Base-by-base conservation (phyloP, 2,797 vertebrate genomes). In the Neopelma chrysocephalum region DNA sequence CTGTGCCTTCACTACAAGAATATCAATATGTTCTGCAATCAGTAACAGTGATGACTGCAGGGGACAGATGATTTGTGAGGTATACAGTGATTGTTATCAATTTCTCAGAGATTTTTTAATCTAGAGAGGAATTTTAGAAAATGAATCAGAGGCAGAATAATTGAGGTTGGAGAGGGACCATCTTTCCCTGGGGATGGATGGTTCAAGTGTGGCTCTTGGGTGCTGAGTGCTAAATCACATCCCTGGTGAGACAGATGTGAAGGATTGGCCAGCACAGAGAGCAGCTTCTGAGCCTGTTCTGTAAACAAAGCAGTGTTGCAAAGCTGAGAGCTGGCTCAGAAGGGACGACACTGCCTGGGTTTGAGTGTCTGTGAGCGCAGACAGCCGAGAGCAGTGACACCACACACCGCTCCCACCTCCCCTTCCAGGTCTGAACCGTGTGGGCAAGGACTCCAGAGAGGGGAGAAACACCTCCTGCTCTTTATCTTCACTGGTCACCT, bases 211-310 rank as follows among this genome's bases (percentile, higher is more conserved):
- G 57, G 92, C 80, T 90, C 70, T 57, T 14, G 76, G 91, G 87
- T 87, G 80, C 86, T 87, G 81, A 2, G 53, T 57, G 92, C 47
- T 66, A 16, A 66, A 77, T 51, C 51, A 29, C 45, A 22, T 15
- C n/a, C 8, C 12, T 7, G 19, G 54, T 6, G 62, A 87, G 94
- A 2, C 51, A 26, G 93, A 34, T 48, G 93, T 60, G 42, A 64
- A 87, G 88, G 96, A 95, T 94, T 97, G 97, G 97, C 91, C 88
- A 31, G 82, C 87, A 15, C 75, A 56, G 87, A 73, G 54, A 89
- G 88, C 94, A 31, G 85, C 93, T 80, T 77, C 92, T 75, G 94
- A 84, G 64, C 40, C 79, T 27, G 18, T 22, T 79, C 76, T 51
- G 91, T 66, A 69, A 94, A 91, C 76, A 93, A 61, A 82, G 95